Evolutionary conservation across 2,888 invertebrate genomes (phyloP), one percentile per base, ranked within the genome.

Genomic region (Drosophila barbarae): DNA sequence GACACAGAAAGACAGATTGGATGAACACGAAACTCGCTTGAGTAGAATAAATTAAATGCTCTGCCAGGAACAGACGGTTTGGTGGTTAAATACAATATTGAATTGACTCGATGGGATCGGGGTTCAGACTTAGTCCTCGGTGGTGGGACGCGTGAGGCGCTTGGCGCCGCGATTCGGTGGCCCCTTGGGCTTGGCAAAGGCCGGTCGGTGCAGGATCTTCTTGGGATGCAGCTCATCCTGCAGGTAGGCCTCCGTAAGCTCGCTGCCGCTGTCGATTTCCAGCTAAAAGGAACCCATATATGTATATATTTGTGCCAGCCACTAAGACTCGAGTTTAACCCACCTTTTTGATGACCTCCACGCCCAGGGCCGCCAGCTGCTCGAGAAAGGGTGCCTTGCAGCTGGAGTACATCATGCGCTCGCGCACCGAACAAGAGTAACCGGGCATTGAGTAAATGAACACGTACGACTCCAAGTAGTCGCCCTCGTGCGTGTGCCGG

Each of bases 361-460:
- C 90, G 34, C 95, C 95, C 83, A 95, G 90, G 51, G 93, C 92
- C 82, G 95, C 93, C 69, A 98, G 93, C 18, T 93, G 93, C 71
- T 96, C 95, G 55, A 98, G 91, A 72, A 99, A 93, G 18, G 97
- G 96, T 67, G 94, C 95, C 90, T 98, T 99, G 90, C 98, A 98
- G 85, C 98, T 98, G 0, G 99, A 98, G 90, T 99, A 99, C 88
- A 99, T 91, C 99, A 99, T 99, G 77, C 98, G 92, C 88, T 99
- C 99, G 87, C 97, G 98, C 80, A 99, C 97, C 70, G 97, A 94
- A 89, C 97, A 98, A 69, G 92, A 94, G 89, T 98, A 98, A 5
- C 98, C 98, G 5, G 99, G 99, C 96, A 99, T 98, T 9, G 98
- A 98, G 90, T 99, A 99, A 86, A 99, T 96, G 90, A 99, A 99